phyloP scores from a whole-genome alignment of 2,888 invertebrate genomes.

The Cremastobaeus sp. region DNA sequence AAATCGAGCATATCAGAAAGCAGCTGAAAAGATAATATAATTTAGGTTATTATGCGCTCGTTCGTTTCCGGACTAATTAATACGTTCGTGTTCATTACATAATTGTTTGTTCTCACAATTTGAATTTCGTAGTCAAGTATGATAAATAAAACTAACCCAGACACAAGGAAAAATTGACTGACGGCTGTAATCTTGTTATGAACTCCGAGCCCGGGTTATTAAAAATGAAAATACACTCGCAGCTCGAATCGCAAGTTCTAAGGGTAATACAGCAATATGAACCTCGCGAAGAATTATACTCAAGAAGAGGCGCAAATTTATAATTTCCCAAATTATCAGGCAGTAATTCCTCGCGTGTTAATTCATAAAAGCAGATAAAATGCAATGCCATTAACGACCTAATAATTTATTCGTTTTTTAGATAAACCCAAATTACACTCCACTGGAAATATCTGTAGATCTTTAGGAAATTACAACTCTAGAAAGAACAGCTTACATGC shows the following conservation, averaged over 20 bases:
- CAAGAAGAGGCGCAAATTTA: conserved; percentile 25
- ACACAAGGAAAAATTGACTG: conserved; percentile 30
- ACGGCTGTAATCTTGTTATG: conserved; percentile 38
- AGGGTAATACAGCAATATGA: conserved; percentile 34
- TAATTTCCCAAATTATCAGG: conserved; percentile 30
- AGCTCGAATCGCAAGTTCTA: conserved; percentile 41
- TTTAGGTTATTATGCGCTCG: too few species aligned
- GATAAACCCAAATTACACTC: background rate
- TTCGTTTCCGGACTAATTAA: too few species aligned
- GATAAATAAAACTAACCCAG: conserved; percentile 14
- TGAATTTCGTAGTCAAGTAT: conserved; percentile 10
- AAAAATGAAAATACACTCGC: conserved; percentile 55
- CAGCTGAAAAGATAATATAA: too few species aligned
- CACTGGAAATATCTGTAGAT: too few species aligned
- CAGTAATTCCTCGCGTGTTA: conserved; percentile 20
- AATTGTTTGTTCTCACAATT: conserved; percentile 19
- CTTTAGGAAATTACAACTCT: too few species aligned
- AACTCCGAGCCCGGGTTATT: conserved; percentile 42
- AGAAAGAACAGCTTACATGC: too few species aligned
- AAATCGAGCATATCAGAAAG: too few species aligned
- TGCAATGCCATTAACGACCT: conserved; percentile 10
- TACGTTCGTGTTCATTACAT: conserved; percentile 13
- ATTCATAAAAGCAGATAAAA: conserved; percentile 4
- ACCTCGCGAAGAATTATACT: conserved; percentile 37
- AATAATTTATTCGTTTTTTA: conserved; percentile 9